phyloP scores from a whole-genome alignment of 1,140 invertebrate species.

The Drosophila ananassae region DNA sequence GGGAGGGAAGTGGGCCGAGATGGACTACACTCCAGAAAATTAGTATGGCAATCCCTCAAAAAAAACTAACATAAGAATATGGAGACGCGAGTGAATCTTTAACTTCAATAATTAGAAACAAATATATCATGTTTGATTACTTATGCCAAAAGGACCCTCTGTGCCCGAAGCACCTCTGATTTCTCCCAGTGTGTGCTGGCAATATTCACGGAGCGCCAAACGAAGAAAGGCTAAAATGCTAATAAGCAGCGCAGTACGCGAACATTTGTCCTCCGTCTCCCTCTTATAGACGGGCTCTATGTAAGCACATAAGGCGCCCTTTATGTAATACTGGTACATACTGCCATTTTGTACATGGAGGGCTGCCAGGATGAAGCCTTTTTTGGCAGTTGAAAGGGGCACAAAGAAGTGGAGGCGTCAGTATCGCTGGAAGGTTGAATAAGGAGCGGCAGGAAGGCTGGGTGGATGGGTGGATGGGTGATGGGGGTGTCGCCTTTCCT shows the following conservation, averaged over 20 bases:
- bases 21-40: slow-evolving; percentile 14
- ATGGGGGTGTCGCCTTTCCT: slow-evolving; percentile 9
- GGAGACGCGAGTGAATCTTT: no score
- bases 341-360: slow-evolving; percentile 68
- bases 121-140: no score
- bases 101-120: no score
- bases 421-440: slow-evolving; percentile 40
- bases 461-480: slow-evolving; percentile 25
- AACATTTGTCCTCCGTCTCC: slow-evolving; percentile 34
- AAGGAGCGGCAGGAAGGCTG: not conserved
- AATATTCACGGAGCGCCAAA: slow-evolving; percentile 28
- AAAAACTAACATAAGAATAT: no score
- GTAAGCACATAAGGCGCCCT: slow-evolving; percentile 73
- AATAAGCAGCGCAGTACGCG: slow-evolving; percentile 68
- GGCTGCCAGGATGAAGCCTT: slow-evolving; percentile 69
- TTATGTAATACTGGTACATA: slow-evolving; percentile 68
- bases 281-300: slow-evolving; percentile 40
- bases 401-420: slow-evolving; percentile 72
- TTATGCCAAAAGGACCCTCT: no score
- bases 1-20: slow-evolving; percentile 2
- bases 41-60: no score
- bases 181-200: slow-evolving; percentile 19
- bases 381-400: slow-evolving; percentile 78
- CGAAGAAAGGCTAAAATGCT: slow-evolving; percentile 80
- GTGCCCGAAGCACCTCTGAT: not conserved